Percentiles rank a stretch among this genome's conserved stretches.
phyloP scores from a whole-genome alignment of 1,140 invertebrate genomes.

The Belonocnema kinseyi region DNA sequence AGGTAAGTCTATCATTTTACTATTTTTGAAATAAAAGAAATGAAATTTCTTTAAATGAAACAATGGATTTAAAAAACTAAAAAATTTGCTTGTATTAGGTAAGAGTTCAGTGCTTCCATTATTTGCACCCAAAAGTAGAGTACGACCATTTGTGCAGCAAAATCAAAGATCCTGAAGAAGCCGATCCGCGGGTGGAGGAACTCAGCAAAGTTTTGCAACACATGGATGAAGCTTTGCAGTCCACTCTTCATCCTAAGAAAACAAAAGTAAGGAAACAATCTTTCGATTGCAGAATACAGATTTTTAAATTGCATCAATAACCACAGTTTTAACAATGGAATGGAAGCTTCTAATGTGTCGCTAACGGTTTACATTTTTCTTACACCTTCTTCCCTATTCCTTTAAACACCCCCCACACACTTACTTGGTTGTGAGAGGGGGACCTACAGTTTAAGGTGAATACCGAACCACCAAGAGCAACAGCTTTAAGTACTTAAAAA shows the following conservation, averaged over 20 bases:
- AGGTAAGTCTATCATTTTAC: slow-evolving; percentile 76
- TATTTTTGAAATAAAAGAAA: background rate
- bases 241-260: slow-evolving; percentile 85
- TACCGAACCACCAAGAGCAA: too few relatives aligned
- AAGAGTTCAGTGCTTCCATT: slow-evolving; percentile 96
- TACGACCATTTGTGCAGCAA: slow-evolving; percentile 74
- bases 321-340: too few relatives aligned
- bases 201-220: slow-evolving; percentile 86
- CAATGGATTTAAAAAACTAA: slow-evolving; percentile 15
- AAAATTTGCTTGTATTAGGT: slow-evolving; percentile 72
- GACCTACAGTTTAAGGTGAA: too few relatives aligned
- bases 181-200: slow-evolving; percentile 88
- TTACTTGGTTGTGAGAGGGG: too few relatives aligned
- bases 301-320: too few relatives aligned
- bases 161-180: slow-evolving; percentile 80
- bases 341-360: too few relatives aligned
- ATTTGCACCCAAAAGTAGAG: slow-evolving; percentile 85
- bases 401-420: too few relatives aligned
- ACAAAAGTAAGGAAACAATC: slow-evolving; percentile 79
- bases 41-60: background rate
- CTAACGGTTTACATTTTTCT: too few relatives aligned
- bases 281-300: background rate
- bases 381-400: too few relatives aligned
- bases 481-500: too few relatives aligned
- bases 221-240: slow-evolving; percentile 87